Base-by-base conservation (phyloP, 30 jellyfish, hydroid and myxozoan genomes). In the Aurelia aurita region DNA sequence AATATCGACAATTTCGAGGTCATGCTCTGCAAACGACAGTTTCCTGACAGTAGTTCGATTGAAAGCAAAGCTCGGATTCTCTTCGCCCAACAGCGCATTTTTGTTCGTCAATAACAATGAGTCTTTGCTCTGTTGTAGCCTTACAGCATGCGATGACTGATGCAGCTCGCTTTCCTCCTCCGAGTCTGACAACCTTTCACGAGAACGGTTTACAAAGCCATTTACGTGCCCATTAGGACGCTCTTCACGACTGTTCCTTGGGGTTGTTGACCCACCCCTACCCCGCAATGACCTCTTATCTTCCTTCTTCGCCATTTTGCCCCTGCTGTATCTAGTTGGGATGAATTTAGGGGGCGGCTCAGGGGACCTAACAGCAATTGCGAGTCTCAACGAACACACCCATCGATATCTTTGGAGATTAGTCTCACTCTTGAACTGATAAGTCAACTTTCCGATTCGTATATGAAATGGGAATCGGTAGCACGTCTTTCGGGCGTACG, bases 341-440 rank as follows among this genome's bases (percentile, higher is more conserved):
- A 94, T 86, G 62, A 89, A 84, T 54, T 89, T 89, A 0, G 99
- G 98, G 3, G 96, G 89, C 2, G 97, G 87, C 58, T 81, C 96
- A 14, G 99, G 99, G 3, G 97, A 91, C 55, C 86, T 90, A 4
- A 96, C 93, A 11, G 91, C 80, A 6, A 95, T 51, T 15, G 98
- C 97, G 5, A 82, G 86, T 4, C 99, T 89, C 46, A 95, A 34
- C 15, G 99, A 94, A 70, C 64, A 95, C 67, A 95, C 87, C 99
- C 99, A 95, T 27, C 94, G 91, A 74, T 95, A 95, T 63, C 99
- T 90, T 45, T 95, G 99, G 25, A 95, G 91, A 58, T 90, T 90
- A 6, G 99, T 95, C 58, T 95, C 99, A 63, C 99, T 89, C 64
- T 95, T 95, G 69, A 95, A 90, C 16, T 79, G 77, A 57, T 85